A percentile compares a stretch with the other conserved stretches of the same genome.
Evolutionary conservation across 92 coral and sea anemone species (phyloP).

Genomic region (Porites rus): DNA sequence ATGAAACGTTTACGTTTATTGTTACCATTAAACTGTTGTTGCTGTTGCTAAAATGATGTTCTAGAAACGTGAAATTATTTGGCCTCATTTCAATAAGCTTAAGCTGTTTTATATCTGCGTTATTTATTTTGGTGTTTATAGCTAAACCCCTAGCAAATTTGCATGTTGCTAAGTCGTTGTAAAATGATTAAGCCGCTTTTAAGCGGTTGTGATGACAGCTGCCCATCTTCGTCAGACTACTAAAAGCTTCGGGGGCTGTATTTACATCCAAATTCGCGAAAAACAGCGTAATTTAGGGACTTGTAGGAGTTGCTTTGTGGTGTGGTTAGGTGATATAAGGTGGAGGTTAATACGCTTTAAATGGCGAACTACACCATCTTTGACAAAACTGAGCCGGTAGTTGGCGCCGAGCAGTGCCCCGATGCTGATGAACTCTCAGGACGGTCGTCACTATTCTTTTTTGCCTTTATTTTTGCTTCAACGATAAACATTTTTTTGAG

Average conservation of each 20-base stretch:
- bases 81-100: background rate
- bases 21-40: background rate
- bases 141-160: background rate
- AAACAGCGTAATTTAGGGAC: background rate
- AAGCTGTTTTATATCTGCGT: background rate
- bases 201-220: background rate
- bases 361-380: background rate
- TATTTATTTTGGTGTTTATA: background rate
- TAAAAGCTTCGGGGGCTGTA: background rate
- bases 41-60: background rate
- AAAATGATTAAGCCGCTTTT: background rate
- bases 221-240: background rate
- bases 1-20: background rate
- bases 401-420: background rate
- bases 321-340: background rate
- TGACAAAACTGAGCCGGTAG: background rate
- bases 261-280: background rate
- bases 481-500: slow-evolving; percentile 5
- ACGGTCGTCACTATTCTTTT: slow-evolving; percentile 17
- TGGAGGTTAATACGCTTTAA: background rate
- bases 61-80: background rate
- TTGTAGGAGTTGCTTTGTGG: background rate
- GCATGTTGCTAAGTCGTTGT: background rate
- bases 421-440: background rate
- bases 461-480: background rate